Evolutionary conservation across 1,140 invertebrate species (phyloP).

Genomic region (Eueides isabella): DNA sequence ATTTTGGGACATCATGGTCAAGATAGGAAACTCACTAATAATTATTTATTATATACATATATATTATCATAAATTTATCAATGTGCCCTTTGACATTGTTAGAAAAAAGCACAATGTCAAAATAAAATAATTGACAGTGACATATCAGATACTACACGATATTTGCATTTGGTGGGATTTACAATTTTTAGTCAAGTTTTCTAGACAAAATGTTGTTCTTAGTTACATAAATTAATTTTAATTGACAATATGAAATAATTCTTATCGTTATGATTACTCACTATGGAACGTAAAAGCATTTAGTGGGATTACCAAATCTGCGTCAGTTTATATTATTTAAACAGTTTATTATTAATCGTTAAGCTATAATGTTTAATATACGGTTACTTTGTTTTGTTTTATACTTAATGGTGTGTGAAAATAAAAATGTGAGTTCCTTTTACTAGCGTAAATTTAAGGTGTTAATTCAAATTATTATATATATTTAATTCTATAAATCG

Average conservation of each 20-base stretch:
- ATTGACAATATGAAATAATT: background rate
- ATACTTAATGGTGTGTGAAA: slow-evolving; percentile 38
- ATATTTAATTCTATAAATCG: no score
- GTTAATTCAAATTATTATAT: no score
- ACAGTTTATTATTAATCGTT: background rate
- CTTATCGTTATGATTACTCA: background rate
- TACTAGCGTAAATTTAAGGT: background rate
- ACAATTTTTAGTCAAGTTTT: background rate
- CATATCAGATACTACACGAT: background rate
- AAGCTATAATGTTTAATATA: slow-evolving; percentile 19
- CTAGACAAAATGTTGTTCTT: background rate
- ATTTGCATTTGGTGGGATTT: background rate
- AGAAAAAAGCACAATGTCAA: slow-evolving; percentile 50
- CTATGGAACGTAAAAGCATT: slow-evolving; percentile 2
- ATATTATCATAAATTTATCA: slow-evolving; percentile 8
- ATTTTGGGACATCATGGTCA: background rate
- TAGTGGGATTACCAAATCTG: slow-evolving; percentile 1
- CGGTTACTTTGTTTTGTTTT: slow-evolving; percentile 24
- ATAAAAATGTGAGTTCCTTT: slow-evolving; percentile 49
- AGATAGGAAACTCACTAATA: background rate
- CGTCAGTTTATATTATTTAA: background rate
- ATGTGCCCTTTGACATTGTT: slow-evolving; percentile 34
- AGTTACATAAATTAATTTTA: background rate
- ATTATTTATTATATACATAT: background rate
- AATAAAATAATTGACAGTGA: slow-evolving; percentile 45